Conservation (phyloP, 2,113 vertebrate species). For the Cynoglossus semilaevis region DNA sequence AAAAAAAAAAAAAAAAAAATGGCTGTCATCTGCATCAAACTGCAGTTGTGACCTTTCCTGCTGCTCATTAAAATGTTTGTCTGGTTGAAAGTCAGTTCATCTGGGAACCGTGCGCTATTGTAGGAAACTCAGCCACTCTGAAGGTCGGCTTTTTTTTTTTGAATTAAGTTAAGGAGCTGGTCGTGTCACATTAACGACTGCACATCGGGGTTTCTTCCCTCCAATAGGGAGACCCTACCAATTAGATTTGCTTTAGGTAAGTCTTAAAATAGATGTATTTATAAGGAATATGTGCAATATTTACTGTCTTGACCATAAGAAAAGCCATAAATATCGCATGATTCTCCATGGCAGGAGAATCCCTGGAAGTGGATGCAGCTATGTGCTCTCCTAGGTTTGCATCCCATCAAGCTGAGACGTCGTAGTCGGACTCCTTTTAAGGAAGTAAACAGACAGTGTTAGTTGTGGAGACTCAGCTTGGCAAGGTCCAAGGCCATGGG, state of each 20-base stretch:
- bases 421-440: slow-evolving; percentile 67
- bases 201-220: no score
- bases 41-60: slow-evolving; percentile 40
- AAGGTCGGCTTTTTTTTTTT: no score
- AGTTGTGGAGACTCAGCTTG: slow-evolving; percentile 59
- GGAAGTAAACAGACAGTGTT: slow-evolving; percentile 61
- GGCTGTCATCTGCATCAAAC: slow-evolving; percentile 42
- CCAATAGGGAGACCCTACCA: no score
- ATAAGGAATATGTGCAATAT: no score
- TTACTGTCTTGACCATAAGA: no score
- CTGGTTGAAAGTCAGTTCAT: not conserved
- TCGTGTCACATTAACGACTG: no score
- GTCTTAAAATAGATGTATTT: no score
- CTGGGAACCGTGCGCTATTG: not conserved
- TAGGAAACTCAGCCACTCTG: no score
- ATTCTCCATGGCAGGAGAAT: slow-evolving; percentile 6
- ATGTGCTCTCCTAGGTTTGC: slow-evolving; percentile 41
- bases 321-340: not conserved
- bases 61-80: slow-evolving; percentile 40
- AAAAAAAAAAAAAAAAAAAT: no score
- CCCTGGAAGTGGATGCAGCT: slow-evolving; percentile 45
- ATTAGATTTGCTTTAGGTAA: no score
- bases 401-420: slow-evolving; percentile 42
- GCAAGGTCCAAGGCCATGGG: slow-evolving; percentile 41
- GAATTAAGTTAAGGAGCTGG: no score